phyloP scores from a whole-genome alignment of 2,888 invertebrate species.

The Syrista parreyssii region DNA sequence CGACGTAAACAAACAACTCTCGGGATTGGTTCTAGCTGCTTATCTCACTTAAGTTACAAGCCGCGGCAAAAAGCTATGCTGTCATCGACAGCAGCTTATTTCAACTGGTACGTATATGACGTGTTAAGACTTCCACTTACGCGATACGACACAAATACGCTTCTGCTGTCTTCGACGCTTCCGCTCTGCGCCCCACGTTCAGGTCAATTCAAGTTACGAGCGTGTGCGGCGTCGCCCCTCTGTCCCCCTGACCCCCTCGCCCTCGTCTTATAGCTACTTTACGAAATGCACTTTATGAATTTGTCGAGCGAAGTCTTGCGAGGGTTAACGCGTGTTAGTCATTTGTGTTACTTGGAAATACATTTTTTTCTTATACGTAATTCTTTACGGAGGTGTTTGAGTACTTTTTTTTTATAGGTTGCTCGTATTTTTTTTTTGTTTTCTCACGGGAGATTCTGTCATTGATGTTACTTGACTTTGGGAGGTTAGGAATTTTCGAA shows the following conservation, averaged over 20 bases:
- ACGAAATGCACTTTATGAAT: conserved; percentile 41
- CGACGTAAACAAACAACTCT: conserved; percentile 10
- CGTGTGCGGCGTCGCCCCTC: background rate
- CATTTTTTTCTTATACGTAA: background rate
- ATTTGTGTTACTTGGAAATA: background rate
- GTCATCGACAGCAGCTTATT: conserved; percentile 6
- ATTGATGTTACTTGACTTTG: background rate
- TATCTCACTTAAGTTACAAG: conserved; percentile 4
- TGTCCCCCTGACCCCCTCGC: conserved; percentile 14
- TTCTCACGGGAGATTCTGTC: background rate
- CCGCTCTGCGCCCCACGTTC: conserved; percentile 17
- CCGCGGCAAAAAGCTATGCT: conserved; percentile 1
- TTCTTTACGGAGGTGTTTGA: background rate
- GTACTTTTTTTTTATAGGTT: background rate
- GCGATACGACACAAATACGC: conserved; percentile 26
- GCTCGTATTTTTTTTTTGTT: background rate
- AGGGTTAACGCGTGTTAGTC: conserved; percentile 32
- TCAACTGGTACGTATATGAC: conserved; percentile 27
- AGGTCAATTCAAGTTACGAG: conserved; percentile 36
- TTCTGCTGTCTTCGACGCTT: background rate
- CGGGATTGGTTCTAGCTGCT: background rate
- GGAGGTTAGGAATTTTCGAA: background rate
- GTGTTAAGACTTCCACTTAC: conserved; percentile 50
- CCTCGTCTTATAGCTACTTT: conserved; percentile 15
- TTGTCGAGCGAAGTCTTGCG: conserved; percentile 34